Evolutionary conservation across 1,140 invertebrate species (phyloP), one percentile per base, ranked within the genome.

Genomic region (Megalonaias nervosa): DNA sequence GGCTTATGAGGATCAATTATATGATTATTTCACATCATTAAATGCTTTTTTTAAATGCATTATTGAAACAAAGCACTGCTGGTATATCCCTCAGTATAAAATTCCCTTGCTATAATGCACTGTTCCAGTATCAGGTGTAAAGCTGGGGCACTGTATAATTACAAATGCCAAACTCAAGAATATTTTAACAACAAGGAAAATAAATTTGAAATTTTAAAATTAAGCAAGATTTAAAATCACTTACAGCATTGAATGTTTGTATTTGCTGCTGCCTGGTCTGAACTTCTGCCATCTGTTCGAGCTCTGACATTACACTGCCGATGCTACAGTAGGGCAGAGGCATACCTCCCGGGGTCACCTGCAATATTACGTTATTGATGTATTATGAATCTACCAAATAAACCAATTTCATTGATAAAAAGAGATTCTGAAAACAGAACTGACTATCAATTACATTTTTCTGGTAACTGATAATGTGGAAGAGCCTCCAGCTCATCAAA

Each of bases 251-350:
- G 77, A 88, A 90, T 0, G 71, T 57, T 38, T 72, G 76, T 56
- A 87, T 72, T 58, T 79, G 58, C 77, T 84, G 55, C 68, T 80
- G 64, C 67, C 88, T 85, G 38, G 77, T 66, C 16, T 59, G 62
- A 21, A 85, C 58, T 9, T 79, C 59, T 58, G 82, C 80, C 15
- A 81, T 69, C 15, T 74, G 38, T 67, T 81, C 74, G n/a, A 87
- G 71, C 17, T 84, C 70, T 21, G 71, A 31, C 17, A 87, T 83
- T 23, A 90, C 57, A 17, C 79, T 66, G 12, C 73, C 70, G 13
- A 88, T 86, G 70, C 82, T 90, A 79, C 87, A 90, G 67, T 90
- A 88, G 17, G 72, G 75, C 66, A 90, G 74, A 14, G 77, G 58
- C 81, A 85, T 81, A 56, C 85, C 85, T 21, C 65, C 57, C 15